Evolutionary conservation across 2,888 invertebrate species (phyloP).

Genomic region (Cheilosia pagana): DNA sequence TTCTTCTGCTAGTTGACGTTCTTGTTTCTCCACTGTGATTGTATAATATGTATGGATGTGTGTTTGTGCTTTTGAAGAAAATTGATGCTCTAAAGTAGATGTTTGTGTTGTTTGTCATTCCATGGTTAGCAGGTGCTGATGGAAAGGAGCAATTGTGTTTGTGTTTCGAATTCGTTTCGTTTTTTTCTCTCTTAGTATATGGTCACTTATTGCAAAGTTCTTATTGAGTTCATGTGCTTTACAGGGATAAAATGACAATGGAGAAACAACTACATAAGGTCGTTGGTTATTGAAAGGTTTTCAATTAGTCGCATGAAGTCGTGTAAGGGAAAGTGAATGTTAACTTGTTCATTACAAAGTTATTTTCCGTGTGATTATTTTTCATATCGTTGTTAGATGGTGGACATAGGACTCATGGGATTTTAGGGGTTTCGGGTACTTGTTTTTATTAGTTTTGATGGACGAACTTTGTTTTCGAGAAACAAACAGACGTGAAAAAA

Average conservation of each 20-base stretch:
- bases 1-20: conserved; percentile 32
- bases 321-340: conserved; percentile 8
- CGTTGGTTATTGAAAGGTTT: conserved; percentile 34
- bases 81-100: conserved; percentile 51
- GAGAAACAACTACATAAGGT: not conserved
- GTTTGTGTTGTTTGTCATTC: conserved; percentile 48
- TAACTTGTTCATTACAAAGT: conserved; percentile 27
- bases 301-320: conserved; percentile 16
- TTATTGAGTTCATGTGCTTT: conserved; percentile 6
- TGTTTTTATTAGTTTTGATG: too few relatives aligned
- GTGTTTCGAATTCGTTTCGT: not conserved
- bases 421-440: too few relatives aligned
- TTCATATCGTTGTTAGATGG: not conserved
- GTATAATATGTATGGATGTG: not conserved
- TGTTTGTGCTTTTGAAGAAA: conserved; percentile 12
- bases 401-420: not conserved
- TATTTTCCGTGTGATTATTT: not conserved
- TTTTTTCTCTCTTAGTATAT: not conserved
- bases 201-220: not conserved
- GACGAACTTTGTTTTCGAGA: too few relatives aligned
- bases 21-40: conserved; percentile 6
- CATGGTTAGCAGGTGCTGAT: conserved; percentile 57
- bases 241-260: not conserved
- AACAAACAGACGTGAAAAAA: too few relatives aligned
- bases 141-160: conserved; percentile 4